Evolutionary conservation across 2,113 vertebrate species (phyloP), one percentile per base, ranked within the genome.

Genomic region (Albula glossodonta): DNA sequence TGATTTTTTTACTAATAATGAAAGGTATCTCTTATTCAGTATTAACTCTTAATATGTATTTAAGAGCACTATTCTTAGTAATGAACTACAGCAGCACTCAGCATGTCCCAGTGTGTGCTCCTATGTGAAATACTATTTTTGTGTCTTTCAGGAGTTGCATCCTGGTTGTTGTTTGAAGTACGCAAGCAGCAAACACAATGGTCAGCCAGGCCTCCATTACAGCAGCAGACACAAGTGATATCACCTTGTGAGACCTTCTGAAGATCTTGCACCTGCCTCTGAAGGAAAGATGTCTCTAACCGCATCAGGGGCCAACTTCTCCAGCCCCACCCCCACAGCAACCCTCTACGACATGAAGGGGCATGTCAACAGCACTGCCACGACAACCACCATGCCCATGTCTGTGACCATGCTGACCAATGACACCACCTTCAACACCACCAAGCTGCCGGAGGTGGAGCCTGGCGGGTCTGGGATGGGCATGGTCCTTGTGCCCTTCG

Each of bases 401-500:
- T 92, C 96, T 87, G 89, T 95, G 86, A 95, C 97, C 0, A 85
- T 96, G 91, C 93, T 90, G 51, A 93, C 95, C 70, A 97, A 98
- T 80, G 95, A 96, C 77, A 96, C 96, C 81, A 94, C 93, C 89
- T 96, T 97, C 92, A 99, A 98, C 84, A 93, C 95, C 93, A 98
- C 97, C 60, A 92, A 95, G 78, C 93, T 96, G 78, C 95, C 97
- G 10, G 94, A 96, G 17, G 85, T 92, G 41, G 88, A 93, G 41
- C 93, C 90, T 2, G 91, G 95, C 41, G 90, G 95, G 3, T 88
- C 96, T 0, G 87, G 96, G 8, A 93, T 97, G 94, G 96, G 96
- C 88, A 97, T 97, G 87, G 94, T 98, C 94, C 96, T 99, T 5
- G 92, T 99, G 9, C 97, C 98, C 51, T 97, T 99, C 66, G 97